Evolutionary conservation across 2,797 vertebrate species (phyloP).

Genomic region (Galagoides demidoff): DNA sequence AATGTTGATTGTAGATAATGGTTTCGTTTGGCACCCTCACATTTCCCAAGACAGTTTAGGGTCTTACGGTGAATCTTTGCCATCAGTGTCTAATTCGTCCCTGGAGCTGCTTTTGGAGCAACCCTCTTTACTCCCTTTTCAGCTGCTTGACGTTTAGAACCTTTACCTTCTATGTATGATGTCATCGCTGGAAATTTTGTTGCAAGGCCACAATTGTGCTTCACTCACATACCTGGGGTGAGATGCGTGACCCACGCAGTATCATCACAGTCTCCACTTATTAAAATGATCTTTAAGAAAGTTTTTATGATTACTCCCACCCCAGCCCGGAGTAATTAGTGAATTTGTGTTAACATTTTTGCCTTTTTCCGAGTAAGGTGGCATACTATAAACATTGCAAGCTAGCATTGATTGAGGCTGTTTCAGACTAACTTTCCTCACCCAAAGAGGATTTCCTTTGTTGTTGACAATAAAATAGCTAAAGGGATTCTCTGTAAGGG

Average conservation of each 20-base stretch:
- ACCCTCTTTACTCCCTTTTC: background rate
- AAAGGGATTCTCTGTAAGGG: rapidly evolving
- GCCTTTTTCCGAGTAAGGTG: background rate
- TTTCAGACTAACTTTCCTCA: background rate
- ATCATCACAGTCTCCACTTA: background rate
- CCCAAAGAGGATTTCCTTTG: background rate
- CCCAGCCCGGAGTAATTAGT: background rate
- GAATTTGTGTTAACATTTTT: background rate
- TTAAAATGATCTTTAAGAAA: background rate
- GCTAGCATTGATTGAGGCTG: background rate
- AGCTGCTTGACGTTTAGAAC: background rate
- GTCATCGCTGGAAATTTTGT: background rate
- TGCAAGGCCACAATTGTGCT: background rate
- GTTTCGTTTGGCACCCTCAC: background rate
- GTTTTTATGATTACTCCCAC: background rate
- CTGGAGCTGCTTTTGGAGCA: background rate
- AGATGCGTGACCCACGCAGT: background rate
- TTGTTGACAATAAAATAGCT: background rate
- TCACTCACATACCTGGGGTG: rapidly evolving
- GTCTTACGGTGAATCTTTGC: background rate
- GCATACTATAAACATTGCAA: background rate
- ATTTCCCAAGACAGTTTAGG: background rate
- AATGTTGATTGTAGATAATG: background rate
- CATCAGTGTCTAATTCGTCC: background rate
- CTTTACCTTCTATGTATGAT: background rate